Evolutionary conservation across 1,140 invertebrate species (phyloP).

Genomic region (Aphis craccivora): DNA sequence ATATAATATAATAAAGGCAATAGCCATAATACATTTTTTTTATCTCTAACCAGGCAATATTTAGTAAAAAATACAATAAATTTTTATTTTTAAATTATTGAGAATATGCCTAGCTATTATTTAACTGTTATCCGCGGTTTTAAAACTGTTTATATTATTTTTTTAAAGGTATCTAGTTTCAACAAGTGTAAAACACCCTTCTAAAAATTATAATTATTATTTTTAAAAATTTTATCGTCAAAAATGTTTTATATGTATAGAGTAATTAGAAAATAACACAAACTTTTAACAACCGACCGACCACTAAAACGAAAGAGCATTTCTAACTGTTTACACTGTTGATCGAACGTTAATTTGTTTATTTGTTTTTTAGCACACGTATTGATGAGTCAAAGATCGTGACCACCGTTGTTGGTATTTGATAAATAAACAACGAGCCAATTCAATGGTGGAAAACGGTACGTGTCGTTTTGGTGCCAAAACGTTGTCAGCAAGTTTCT

Average conservation of each 20-base stretch:
- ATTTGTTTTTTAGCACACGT: background rate
- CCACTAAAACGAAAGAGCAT: background rate
- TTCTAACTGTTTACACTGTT: background rate
- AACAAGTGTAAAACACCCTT: too few species aligned
- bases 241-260: background rate
- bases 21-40: background rate
- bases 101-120: background rate
- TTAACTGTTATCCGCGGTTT: background rate
- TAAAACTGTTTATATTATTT: background rate
- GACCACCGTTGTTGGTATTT: background rate
- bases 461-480: background rate
- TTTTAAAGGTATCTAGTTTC: background rate
- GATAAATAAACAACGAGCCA: conserved; percentile 1
- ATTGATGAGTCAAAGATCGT: background rate
- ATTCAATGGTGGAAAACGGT: background rate
- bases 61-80: background rate
- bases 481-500: conserved; percentile 8
- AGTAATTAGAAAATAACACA: background rate
- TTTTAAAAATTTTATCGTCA: background rate
- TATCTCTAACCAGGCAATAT: too few species aligned
- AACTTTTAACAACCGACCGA: background rate
- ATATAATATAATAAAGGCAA: too few species aligned
- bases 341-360: background rate
- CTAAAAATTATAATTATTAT: too few species aligned
- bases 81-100: background rate